Evolutionary conservation across 1,140 invertebrate species (phyloP).

Genomic region (Caenorhabditis inopinata): DNA sequence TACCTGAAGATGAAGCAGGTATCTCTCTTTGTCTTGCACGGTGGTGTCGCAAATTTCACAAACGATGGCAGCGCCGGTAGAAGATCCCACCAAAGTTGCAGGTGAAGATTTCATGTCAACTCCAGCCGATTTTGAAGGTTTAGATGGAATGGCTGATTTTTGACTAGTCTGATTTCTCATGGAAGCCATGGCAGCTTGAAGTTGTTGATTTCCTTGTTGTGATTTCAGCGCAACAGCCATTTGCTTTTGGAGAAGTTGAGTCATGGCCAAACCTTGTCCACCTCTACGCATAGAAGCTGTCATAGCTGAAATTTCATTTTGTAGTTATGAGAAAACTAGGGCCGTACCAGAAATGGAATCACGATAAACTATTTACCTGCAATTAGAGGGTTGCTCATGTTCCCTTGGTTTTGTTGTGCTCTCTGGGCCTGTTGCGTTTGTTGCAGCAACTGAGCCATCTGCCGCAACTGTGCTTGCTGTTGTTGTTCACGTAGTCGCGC

Average conservation of each 20-base stretch:
- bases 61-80: background rate
- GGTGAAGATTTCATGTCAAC: background rate
- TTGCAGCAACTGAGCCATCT: constrained; percentile 16
- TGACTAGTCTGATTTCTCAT: background rate
- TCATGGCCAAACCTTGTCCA: background rate
- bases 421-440: background rate
- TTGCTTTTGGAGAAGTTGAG: background rate
- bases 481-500: constrained; percentile 26
- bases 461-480: background rate
- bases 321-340: no score
- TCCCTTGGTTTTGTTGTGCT: background rate
- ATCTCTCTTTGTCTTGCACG: constrained; percentile 43
- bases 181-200: background rate
- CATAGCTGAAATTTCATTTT: constrained; percentile 23
- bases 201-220: background rate
- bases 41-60: constrained; percentile 49
- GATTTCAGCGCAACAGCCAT: background rate
- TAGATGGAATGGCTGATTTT: background rate
- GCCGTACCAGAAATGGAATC: no score
- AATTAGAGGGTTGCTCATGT: constrained; percentile 15
- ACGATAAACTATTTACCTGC: background rate
- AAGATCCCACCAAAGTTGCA: background rate
- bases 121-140: background rate
- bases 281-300: background rate
- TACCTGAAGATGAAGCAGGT: constrained; percentile 48